Percentiles rank a stretch among this genome's conserved stretches.
Conservation (phyloP, 35 echinoderm and acorn worm genomes). For the Stichopus chloronotus region DNA sequence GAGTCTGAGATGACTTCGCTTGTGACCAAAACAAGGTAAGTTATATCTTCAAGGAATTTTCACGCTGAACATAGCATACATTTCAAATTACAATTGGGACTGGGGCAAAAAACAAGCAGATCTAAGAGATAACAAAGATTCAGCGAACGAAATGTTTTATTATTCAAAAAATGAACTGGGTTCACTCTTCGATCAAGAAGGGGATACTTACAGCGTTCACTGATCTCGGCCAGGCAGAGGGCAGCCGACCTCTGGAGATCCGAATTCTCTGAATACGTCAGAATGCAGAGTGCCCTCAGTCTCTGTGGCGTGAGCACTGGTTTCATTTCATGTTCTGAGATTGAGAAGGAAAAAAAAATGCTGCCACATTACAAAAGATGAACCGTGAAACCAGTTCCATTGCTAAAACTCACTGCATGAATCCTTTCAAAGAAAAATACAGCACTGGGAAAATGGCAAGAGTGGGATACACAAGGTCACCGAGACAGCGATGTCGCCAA, state of each 20-base stretch:
- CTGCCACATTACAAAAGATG: not conserved
- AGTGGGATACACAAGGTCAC: too few relatives aligned
- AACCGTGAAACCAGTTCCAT: not conserved
- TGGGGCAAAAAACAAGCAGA: too few relatives aligned
- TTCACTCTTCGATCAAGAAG: too few relatives aligned
- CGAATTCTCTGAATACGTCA: constrained; percentile 92
- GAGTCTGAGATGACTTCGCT: too few relatives aligned
- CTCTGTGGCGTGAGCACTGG: constrained; percentile 81
- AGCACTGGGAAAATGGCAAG: not conserved
- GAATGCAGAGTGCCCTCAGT: constrained; percentile 72
- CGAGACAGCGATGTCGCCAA: too few relatives aligned
- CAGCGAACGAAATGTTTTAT: too few relatives aligned
- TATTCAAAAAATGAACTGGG: too few relatives aligned
- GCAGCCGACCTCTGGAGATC: constrained; percentile 95
- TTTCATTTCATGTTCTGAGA: constrained; percentile 93
- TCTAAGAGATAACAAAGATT: too few relatives aligned
- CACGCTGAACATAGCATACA: too few relatives aligned
- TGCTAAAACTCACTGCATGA: not conserved
- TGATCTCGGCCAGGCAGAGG: constrained; percentile 92
- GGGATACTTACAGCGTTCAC: constrained; percentile 89
- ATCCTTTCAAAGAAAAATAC: not conserved
- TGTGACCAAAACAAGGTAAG: too few relatives aligned
- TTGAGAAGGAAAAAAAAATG: not conserved
- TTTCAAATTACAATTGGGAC: too few relatives aligned
- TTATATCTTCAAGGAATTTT: too few relatives aligned